Evolutionary conservation across 2,888 invertebrate genomes (phyloP), one percentile per base, ranked within the genome.

Genomic region (Ephialtes manifestator): DNA sequence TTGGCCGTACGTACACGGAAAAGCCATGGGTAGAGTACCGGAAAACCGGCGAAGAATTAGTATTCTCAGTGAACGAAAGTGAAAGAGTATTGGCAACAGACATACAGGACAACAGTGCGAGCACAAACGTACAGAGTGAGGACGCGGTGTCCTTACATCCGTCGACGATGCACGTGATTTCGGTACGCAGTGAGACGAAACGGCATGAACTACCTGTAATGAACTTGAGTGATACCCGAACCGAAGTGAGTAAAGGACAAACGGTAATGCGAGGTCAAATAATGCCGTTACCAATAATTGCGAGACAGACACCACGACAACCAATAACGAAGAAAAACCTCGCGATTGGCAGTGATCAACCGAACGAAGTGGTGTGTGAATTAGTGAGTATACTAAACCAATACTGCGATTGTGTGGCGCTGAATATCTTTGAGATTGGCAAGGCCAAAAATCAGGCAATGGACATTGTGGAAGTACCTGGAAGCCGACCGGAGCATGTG

Each of bases 351-450:
- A n/a, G 5, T 0, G 60, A 71, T 0, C 80, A 70, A 68, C 84
- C 79, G 0, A n/a, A 11, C 35, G 60, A 80, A 46, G 71, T 75
- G 11, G 55, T 55, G 8, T 20, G 63, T 1, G 71, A 76, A 7
- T 58, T 80, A 10, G 35, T 76, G 55, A 55, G 8, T 4, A 11
- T 46, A 15, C 11, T 46, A 1, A 46, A 46, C 46, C 13, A 46
- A 46, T 46, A 13, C 24, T 4, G 35, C 35, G 8, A 35, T 35
- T 35, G 35, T 35, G 35, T 35, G 35, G 35, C 35, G 8, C 4
- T 35, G 4, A 35, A 35, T 35, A 35, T 35, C 4, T 7, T 7
- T 8, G 35, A 35, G 35, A 35, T 35, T 4, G 35, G 35, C 35
- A 35, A 35, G 35, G 35, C 35, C 1, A 35, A 35, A 35, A 4